These are phyloP conservation scores for Ophiothrix spiculata DNA, from an alignment of 35 echinoderm and acorn worm genomes.

Conservation along the genomic window DNA sequence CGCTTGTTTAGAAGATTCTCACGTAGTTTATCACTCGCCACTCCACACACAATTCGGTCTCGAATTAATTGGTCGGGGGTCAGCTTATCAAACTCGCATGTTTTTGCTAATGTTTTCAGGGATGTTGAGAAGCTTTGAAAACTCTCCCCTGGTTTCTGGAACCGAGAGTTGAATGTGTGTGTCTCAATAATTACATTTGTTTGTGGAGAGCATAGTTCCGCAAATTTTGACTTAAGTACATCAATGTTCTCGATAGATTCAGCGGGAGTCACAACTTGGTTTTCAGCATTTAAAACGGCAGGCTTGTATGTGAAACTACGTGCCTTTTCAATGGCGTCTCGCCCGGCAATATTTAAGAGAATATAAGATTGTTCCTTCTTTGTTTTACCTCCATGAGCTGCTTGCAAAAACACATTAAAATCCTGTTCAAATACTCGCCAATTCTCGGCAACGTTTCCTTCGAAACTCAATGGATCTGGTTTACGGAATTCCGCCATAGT, in stretches of 20 bases:
- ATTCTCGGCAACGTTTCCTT: background rate
- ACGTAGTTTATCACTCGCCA: no score
- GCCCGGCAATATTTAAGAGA: background rate
- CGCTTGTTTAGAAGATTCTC: no score
- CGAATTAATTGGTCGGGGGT: no score
- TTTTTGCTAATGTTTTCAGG: background rate
- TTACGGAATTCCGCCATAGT: background rate
- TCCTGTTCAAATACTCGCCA: background rate
- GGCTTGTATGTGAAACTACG: background rate
- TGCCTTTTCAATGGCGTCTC: background rate
- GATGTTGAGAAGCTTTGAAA: background rate
- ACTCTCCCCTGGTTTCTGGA: background rate
- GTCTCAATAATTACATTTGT: background rate
- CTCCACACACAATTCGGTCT: no score
- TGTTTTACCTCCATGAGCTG: background rate
- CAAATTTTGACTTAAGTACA: background rate
- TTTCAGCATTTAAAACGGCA: background rate
- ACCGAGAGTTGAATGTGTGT: background rate
- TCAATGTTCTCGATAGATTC: background rate
- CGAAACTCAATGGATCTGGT: background rate
- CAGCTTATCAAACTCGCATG: background rate
- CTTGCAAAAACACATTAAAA: background rate
- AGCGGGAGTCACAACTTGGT: background rate
- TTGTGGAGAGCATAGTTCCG: background rate
- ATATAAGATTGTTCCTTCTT: background rate